Evolutionary conservation across 2,113 vertebrate genomes (phyloP).

Genomic region (Plectropomus leopardus): DNA sequence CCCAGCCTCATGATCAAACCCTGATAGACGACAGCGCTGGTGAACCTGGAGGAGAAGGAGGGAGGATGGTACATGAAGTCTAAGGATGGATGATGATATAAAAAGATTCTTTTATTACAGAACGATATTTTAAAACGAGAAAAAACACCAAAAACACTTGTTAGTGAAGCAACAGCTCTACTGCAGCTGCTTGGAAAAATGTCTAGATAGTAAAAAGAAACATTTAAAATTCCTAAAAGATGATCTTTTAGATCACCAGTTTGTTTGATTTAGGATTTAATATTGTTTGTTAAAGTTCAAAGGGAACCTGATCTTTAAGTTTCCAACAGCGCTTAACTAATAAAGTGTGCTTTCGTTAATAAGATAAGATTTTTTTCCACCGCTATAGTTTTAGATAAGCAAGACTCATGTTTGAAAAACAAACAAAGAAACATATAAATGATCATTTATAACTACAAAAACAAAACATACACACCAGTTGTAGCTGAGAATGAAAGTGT

Average conservation of each 20-base stretch:
- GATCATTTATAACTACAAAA: neutral
- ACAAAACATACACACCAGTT: constrained; percentile 85
- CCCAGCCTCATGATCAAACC: constrained; percentile 95
- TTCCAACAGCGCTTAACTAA: too few species aligned
- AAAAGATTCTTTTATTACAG: too few species aligned
- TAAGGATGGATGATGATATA: too few species aligned
- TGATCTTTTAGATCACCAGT: too few species aligned
- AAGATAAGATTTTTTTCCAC: neutral
- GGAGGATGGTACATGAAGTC: neutral
- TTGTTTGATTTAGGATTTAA: neutral
- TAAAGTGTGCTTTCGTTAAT: neutral
- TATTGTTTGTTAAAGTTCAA: too few species aligned
- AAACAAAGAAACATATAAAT: neutral
- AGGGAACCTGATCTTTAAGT: too few species aligned
- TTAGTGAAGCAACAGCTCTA: too few species aligned
- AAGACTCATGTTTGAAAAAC: neutral
- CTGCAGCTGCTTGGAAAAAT: neutral
- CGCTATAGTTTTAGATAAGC: neutral
- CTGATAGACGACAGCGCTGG: constrained; percentile 93
- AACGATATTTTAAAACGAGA: too few species aligned
- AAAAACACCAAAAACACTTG: too few species aligned
- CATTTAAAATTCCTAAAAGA: too few species aligned
- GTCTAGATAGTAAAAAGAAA: too few species aligned
- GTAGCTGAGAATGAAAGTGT: constrained; percentile 92
- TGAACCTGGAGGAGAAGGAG: constrained; percentile 85